phyloP scores from a whole-genome alignment of 2,888 invertebrate species.

The Taenaris catops region DNA sequence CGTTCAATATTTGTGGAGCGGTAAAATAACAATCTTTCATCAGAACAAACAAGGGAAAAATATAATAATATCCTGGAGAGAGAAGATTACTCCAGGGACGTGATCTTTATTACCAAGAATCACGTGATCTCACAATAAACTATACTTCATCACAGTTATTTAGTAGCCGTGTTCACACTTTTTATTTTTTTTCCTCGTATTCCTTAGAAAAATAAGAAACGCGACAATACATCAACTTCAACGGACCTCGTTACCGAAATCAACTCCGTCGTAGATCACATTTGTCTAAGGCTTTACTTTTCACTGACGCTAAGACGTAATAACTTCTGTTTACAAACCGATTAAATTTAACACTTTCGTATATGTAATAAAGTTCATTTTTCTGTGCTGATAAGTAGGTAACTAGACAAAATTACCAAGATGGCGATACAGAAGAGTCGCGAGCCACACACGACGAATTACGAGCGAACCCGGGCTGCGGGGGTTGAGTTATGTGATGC shows the following conservation, averaged over 20 bases:
- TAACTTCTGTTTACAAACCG: slow-evolving; percentile 26
- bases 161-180: slow-evolving; percentile 60
- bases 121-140: slow-evolving; percentile 75
- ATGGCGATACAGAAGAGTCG: slow-evolving; percentile 56
- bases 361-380: slow-evolving; percentile 30
- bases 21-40: slow-evolving; percentile 52
- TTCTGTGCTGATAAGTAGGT: slow-evolving; percentile 28
- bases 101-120: slow-evolving; percentile 63
- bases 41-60: slow-evolving; percentile 48
- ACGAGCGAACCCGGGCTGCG: slow-evolving; percentile 61
- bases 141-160: slow-evolving; percentile 71
- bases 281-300: slow-evolving; percentile 69
- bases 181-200: slow-evolving; percentile 48
- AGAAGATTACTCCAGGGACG: slow-evolving; percentile 39
- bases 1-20: slow-evolving; percentile 18
- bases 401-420: slow-evolving; percentile 44
- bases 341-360: slow-evolving; percentile 32
- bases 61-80: slow-evolving; percentile 62
- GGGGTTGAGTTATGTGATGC: slow-evolving; percentile 61
- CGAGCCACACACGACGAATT: slow-evolving; percentile 77
- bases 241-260: slow-evolving; percentile 71
- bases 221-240: slow-evolving; percentile 60
- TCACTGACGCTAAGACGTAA: slow-evolving; percentile 26
- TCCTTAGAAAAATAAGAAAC: slow-evolving; percentile 63
- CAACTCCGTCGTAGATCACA: slow-evolving; percentile 77